A percentile compares a stretch with the other conserved stretches of the same genome.
phyloP scores from a whole-genome alignment of 2,797 vertebrate genomes.

The Novumbra hubbsi region DNA sequence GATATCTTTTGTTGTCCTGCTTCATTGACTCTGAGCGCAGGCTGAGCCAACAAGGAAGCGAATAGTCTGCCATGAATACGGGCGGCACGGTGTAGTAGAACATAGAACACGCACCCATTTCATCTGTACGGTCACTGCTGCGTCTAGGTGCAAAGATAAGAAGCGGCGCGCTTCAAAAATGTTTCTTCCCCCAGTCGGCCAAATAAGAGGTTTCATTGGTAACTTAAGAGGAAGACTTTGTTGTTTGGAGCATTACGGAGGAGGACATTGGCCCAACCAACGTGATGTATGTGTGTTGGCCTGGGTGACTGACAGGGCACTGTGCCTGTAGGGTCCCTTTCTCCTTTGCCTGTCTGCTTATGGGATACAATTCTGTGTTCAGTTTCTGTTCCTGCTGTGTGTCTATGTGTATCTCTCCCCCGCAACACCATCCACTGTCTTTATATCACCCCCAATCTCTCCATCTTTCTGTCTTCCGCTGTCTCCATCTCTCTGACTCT shows the following conservation, averaged over 20 bases:
- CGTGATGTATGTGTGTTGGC: constrained; percentile 4
- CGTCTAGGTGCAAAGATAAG: too few relatives aligned
- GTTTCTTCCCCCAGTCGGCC: neutral
- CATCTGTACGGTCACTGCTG: too few relatives aligned
- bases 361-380: neutral
- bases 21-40: neutral
- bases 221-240: neutral
- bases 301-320: constrained; percentile 26
- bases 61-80: too few relatives aligned
- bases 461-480: neutral
- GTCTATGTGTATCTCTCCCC: too few relatives aligned
- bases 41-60: neutral
- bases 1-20: neutral
- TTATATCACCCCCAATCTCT: neutral
- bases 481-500: neutral
- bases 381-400: neutral
- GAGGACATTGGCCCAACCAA: neutral
- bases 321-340: neutral
- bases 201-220: constrained; percentile 23
- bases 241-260: neutral
- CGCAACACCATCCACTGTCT: neutral
- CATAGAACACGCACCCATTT: too few relatives aligned
- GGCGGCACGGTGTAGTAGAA: too few relatives aligned
- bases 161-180: neutral
- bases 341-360: neutral